Percentiles rank a stretch among this genome's conserved stretches.
Evolutionary conservation across 2,113 vertebrate genomes (phyloP).

Genomic region (Cebidichthys violaceus): DNA sequence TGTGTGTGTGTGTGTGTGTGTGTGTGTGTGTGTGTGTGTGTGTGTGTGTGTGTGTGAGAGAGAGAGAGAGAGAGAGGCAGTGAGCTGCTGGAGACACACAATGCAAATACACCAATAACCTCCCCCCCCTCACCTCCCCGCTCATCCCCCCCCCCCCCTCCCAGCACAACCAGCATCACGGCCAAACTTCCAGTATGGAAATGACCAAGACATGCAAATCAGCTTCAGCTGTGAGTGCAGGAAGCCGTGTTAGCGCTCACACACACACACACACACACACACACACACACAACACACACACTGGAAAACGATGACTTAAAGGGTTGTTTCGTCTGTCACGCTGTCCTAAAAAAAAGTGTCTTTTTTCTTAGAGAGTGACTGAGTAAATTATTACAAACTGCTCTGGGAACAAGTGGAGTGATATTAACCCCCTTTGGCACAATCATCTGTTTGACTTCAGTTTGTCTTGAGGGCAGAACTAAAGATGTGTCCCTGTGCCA

Average conservation of each 20-base stretch:
- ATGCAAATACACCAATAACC: conserved; percentile 89
- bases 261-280: conserved; percentile 30
- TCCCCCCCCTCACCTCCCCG: background rate
- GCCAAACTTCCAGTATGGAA: conserved; percentile 94
- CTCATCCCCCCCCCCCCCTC: conserved; percentile 5
- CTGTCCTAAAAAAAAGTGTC: too few relatives aligned
- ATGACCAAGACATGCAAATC: conserved; percentile 94
- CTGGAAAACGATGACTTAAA: background rate
- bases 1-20: conserved; percentile 46
- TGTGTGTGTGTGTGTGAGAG: conserved; percentile 13
- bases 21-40: conserved; percentile 12
- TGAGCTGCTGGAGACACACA: conserved; percentile 81
- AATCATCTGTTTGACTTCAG: background rate
- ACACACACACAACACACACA: conserved; percentile 6
- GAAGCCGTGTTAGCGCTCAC: conserved; percentile 80
- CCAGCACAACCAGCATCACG: conserved; percentile 70
- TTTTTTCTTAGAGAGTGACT: background rate
- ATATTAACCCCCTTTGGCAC: background rate
- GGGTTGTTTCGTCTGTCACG: background rate
- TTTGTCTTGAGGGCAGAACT: conserved; percentile 9
- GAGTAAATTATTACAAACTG: background rate
- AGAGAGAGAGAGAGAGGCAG: conserved; percentile 35
- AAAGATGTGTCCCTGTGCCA: background rate
- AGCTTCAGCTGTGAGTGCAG: conserved; percentile 76
- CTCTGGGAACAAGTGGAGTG: background rate